Percentiles rank a stretch among this genome's conserved stretches.
Conservation (phyloP, 2,113 vertebrate species). For the Cynoglossus semilaevis region DNA sequence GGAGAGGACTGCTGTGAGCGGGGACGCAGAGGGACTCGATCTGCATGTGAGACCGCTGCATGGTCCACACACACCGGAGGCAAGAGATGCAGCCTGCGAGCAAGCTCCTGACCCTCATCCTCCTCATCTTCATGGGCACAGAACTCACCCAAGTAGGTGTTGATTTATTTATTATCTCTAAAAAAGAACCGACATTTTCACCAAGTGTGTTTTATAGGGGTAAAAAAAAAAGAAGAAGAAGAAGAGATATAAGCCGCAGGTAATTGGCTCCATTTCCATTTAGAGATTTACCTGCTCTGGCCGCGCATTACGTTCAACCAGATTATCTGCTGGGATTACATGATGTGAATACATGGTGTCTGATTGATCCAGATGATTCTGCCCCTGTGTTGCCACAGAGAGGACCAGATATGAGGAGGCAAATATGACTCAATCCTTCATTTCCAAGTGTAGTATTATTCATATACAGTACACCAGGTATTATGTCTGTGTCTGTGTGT, state of each 20-base stretch:
- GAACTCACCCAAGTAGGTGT: conserved; percentile 96
- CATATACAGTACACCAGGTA: no score
- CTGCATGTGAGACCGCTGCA: conserved; percentile 80
- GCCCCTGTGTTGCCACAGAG: conserved; percentile 20
- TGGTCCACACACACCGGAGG: conserved; percentile 74
- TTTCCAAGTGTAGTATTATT: conserved; percentile 19
- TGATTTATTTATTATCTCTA: neutral
- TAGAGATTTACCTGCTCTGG: conserved; percentile 54
- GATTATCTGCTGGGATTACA: conserved; percentile 70
- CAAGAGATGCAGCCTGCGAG: conserved; percentile 90
- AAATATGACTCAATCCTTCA: conserved; percentile 14
- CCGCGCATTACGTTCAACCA: conserved; percentile 40
- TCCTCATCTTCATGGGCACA: conserved; percentile 94
- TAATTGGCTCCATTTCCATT: conserved; percentile 45
- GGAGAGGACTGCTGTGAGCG: conserved; percentile 58
- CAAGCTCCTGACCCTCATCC: conserved; percentile 89
- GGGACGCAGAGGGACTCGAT: conserved; percentile 65
- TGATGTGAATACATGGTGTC: conserved; percentile 55
- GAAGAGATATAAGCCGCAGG: conserved; percentile 13
- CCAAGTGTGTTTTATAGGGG: no score
- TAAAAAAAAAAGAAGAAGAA: no score
- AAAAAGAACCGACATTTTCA: neutral
- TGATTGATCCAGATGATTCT: conserved; percentile 39
- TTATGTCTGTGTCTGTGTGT: neutral
- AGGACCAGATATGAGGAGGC: conserved; percentile 8